phyloP scores from a whole-genome alignment of 2,888 invertebrate species.

The Mythimna ferrago region DNA sequence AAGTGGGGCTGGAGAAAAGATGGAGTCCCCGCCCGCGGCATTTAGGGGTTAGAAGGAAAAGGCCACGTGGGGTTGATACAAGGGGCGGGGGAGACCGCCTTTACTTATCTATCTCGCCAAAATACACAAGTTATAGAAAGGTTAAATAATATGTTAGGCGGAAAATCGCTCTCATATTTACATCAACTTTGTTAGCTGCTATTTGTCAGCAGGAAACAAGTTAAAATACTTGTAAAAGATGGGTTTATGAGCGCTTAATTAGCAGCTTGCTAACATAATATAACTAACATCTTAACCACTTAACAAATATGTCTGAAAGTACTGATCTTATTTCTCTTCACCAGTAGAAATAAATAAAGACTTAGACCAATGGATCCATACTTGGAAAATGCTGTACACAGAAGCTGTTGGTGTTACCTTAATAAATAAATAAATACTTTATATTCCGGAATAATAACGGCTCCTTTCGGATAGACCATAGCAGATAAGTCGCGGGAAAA shows the following conservation, averaged over 20 bases:
- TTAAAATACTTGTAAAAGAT: slow-evolving; percentile 1
- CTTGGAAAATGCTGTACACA: no score
- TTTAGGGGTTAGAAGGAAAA: slow-evolving; percentile 31
- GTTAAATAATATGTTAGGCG: slow-evolving; percentile 2
- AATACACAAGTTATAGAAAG: background rate
- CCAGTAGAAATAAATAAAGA: no score
- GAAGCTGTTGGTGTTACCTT: no score
- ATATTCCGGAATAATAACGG: background rate
- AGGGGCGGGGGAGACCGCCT: slow-evolving; percentile 23
- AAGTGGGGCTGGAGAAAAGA: slow-evolving; percentile 28
- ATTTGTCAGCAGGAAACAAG: background rate
- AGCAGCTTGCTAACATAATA: background rate
- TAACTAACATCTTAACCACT: no score
- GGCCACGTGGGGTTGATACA: slow-evolving; percentile 22
- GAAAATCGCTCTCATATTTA: background rate
- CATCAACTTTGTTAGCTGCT: background rate
- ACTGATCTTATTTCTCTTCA: background rate
- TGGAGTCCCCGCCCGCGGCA: slow-evolving; percentile 19
- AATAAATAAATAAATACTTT: no score
- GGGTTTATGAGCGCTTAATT: no score
- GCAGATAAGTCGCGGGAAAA: background rate
- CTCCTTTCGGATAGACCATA: background rate
- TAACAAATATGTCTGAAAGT: background rate
- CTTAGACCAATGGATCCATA: no score
- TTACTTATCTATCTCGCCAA: background rate